A percentile compares a stretch with the other conserved stretches of the same genome.
phyloP scores from a whole-genome alignment of 2,113 vertebrate genomes.

The Nansenia antarctica region DNA sequence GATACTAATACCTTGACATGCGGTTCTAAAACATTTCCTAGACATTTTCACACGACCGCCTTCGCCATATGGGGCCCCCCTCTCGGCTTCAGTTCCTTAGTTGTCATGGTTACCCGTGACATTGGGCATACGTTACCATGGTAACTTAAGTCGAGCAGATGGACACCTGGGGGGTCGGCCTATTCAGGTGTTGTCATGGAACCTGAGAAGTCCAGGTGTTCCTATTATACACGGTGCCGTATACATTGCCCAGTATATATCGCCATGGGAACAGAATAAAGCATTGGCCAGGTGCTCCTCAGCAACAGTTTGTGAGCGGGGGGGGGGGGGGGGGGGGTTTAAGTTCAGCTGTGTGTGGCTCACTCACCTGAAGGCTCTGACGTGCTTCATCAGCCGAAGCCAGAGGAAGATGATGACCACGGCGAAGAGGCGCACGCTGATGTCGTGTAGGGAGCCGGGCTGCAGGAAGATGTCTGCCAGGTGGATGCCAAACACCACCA shows the following conservation, averaged over 20 bases:
- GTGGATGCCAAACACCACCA: slow-evolving; percentile 52
- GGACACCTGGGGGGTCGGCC: slow-evolving; percentile 14
- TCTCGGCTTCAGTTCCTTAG: background rate
- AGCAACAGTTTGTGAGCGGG: background rate
- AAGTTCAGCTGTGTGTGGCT: background rate
- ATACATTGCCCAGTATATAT: too few species aligned
- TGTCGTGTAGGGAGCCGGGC: slow-evolving; percentile 7
- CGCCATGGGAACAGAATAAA: too few species aligned
- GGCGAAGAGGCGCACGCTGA: slow-evolving; percentile 63
- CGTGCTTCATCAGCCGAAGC: slow-evolving; percentile 74
- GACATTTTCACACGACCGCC: background rate
- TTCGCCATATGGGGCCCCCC: slow-evolving; percentile 13
- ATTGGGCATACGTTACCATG: slow-evolving; percentile 19
- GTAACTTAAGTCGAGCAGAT: slow-evolving; percentile 11
- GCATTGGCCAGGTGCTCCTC: too few species aligned
- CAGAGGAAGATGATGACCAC: slow-evolving; percentile 70
- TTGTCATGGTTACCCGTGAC: slow-evolving; percentile 29
- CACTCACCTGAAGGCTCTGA: slow-evolving; percentile 70
- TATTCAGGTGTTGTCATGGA: slow-evolving; percentile 7
- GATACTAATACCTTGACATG: background rate
- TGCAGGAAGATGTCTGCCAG: slow-evolving; percentile 53
- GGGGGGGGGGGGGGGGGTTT: background rate
- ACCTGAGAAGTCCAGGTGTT: slow-evolving; percentile 20
- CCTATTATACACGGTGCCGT: slow-evolving; percentile 14
- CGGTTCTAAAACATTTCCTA: background rate